Percentiles rank a stretch among this genome's conserved stretches.
Evolutionary conservation across 2,113 vertebrate species (phyloP).

Genomic region (Gambusia holbrooki): DNA sequence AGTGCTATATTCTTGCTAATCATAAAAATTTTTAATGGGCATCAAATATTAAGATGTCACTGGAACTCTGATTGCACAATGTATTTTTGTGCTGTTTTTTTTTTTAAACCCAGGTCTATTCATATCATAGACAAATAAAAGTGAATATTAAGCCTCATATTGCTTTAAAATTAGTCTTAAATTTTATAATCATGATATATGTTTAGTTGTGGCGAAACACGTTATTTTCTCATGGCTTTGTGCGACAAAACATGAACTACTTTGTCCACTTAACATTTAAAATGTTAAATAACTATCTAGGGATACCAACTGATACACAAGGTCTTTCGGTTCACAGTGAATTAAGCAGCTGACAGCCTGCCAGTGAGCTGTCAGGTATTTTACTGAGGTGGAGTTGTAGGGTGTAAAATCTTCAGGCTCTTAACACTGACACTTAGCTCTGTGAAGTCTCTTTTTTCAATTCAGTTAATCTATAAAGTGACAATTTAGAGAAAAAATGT

Average conservation of each 20-base stretch:
- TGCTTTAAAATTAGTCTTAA: too few relatives aligned
- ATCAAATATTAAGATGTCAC: not conserved
- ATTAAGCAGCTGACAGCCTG: not conserved
- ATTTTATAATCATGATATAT: too few relatives aligned
- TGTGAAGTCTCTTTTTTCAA: not conserved
- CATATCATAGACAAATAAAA: too few relatives aligned
- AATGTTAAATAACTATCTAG: too few relatives aligned
- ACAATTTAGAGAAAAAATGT: too few relatives aligned
- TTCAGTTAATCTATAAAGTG: not conserved
- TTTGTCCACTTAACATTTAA: too few relatives aligned
- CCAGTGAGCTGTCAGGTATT: not conserved
- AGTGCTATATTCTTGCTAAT: not conserved
- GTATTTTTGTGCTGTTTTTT: too few relatives aligned
- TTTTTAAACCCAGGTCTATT: too few relatives aligned
- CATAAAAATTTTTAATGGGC: constrained; percentile 1
- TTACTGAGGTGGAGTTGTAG: not conserved
- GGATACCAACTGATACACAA: not conserved
- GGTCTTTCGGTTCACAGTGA: not conserved
- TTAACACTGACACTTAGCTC: not conserved
- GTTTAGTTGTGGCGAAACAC: too few relatives aligned
- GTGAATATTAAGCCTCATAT: too few relatives aligned
- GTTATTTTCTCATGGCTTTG: too few relatives aligned
- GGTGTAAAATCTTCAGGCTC: not conserved
- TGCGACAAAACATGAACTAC: too few relatives aligned
- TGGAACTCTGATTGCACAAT: not conserved